Evolutionary conservation across 2,888 invertebrate genomes (phyloP).

Genomic region (Morinoia aosen): DNA sequence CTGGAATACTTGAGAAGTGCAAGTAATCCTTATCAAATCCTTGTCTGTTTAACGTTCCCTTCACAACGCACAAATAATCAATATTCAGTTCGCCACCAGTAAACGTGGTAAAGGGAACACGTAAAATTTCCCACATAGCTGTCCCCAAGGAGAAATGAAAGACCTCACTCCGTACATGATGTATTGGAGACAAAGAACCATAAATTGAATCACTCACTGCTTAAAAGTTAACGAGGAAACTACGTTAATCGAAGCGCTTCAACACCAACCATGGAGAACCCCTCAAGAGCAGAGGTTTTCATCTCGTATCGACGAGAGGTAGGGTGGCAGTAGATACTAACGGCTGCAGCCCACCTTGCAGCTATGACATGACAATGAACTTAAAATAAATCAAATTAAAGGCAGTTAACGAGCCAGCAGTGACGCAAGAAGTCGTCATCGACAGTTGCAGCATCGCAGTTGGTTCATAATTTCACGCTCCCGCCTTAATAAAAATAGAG

Average conservation of each 20-base stretch:
- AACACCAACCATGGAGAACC: constrained; percentile 5
- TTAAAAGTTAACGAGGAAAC: constrained; percentile 47
- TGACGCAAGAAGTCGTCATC: background rate
- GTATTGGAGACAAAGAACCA: constrained; percentile 39
- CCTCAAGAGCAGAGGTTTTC: background rate
- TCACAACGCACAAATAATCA: too few relatives aligned
- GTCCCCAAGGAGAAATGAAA: background rate
- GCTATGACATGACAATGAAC: background rate
- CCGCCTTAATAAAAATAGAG: background rate
- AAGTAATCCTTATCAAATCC: too few relatives aligned
- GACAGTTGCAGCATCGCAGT: background rate
- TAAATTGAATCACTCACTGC: constrained; percentile 49
- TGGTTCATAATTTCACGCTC: background rate
- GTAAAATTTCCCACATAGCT: too few relatives aligned
- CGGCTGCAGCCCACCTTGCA: background rate
- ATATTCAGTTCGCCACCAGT: too few relatives aligned
- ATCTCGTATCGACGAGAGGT: background rate
- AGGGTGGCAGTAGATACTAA: background rate
- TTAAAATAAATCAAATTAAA: background rate
- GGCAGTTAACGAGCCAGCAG: background rate
- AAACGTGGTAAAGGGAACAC: too few relatives aligned
- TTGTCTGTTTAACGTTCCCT: too few relatives aligned
- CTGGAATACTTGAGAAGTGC: too few relatives aligned
- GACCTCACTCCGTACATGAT: background rate
- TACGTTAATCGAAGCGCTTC: background rate